Percentiles rank a stretch among this genome's conserved stretches.
Evolutionary conservation across 1,140 invertebrate genomes (phyloP).

Genomic region (Lordiphosa stackelbergi): DNA sequence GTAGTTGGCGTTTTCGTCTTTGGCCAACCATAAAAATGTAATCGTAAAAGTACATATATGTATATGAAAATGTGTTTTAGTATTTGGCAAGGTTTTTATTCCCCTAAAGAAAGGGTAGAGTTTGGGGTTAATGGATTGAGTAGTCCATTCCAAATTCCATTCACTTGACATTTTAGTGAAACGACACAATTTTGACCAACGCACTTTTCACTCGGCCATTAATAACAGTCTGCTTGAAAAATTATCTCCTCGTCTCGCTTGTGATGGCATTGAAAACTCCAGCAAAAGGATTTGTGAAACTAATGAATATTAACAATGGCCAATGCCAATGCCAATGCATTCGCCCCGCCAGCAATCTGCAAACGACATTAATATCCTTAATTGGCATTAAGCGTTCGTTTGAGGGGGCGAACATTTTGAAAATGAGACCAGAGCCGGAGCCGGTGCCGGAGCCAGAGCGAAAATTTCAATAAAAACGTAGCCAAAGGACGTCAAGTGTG

Average conservation of each 20-base stretch:
- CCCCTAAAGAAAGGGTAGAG: neutral
- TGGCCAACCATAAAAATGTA: constrained; percentile 3
- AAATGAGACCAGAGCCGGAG: constrained; percentile 16
- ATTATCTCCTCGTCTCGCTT: constrained; percentile 46
- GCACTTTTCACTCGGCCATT: constrained; percentile 17
- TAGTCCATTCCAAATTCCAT: neutral
- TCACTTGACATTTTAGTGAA: neutral
- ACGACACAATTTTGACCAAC: too few species aligned
- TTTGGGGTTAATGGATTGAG: too few species aligned
- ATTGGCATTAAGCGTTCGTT: constrained; percentile 66
- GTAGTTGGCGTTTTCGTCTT: constrained; percentile 6
- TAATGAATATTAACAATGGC: constrained; percentile 70
- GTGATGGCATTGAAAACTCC: constrained; percentile 39
- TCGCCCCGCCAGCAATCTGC: constrained; percentile 15
- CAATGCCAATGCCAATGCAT: too few species aligned
- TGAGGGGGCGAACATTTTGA: constrained; percentile 28
- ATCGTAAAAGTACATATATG: constrained; percentile 1
- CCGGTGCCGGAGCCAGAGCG: neutral
- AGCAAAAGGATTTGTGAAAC: constrained; percentile 59
- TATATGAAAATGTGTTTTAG: neutral
- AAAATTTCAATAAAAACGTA: constrained; percentile 43
- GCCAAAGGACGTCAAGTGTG: constrained; percentile 17
- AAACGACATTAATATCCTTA: constrained; percentile 71
- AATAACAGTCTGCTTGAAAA: constrained; percentile 47
- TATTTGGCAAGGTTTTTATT: constrained; percentile 1